These are phyloP conservation scores for Pluvianellus socialis DNA, from an alignment of 2,113 vertebrate species.

Conservation along the genomic window DNA sequence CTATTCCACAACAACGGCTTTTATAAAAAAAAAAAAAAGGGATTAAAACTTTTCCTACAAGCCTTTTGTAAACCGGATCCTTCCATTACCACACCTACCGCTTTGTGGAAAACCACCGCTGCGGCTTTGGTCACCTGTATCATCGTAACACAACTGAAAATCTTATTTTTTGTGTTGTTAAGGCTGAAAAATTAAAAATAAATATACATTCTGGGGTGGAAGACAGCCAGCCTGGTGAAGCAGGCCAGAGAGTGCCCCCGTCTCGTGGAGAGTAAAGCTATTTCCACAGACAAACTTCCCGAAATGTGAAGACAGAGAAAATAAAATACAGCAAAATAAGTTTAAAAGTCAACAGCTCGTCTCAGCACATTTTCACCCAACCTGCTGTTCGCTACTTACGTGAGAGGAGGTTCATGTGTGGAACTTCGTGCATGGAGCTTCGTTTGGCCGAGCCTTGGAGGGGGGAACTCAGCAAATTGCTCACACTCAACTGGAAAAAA, in stretches of 20 bases:
- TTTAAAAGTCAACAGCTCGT: neutral
- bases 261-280: neutral
- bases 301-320: neutral
- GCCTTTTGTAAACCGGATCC: neutral
- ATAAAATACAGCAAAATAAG: neutral
- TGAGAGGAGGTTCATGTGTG: neutral
- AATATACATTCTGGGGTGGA: neutral
- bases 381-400: neutral
- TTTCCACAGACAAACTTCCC: neutral
- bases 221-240: neutral
- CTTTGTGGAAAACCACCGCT: neutral
- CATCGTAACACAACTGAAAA: neutral
- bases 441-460: neutral
- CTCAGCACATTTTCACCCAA: neutral
- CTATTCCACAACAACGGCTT: neutral
- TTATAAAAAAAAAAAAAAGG: neutral
- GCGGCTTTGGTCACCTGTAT: neutral
- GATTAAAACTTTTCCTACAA: neutral
- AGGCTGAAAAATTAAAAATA: neutral
- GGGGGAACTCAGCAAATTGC: neutral
- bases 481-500: neutral
- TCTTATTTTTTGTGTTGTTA: no score
- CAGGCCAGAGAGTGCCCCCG: neutral
- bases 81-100: neutral
- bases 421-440: neutral